Evolutionary conservation across 2,888 invertebrate genomes (phyloP), one percentile per base, ranked within the genome.

Genomic region (Epinotia ramella): DNA sequence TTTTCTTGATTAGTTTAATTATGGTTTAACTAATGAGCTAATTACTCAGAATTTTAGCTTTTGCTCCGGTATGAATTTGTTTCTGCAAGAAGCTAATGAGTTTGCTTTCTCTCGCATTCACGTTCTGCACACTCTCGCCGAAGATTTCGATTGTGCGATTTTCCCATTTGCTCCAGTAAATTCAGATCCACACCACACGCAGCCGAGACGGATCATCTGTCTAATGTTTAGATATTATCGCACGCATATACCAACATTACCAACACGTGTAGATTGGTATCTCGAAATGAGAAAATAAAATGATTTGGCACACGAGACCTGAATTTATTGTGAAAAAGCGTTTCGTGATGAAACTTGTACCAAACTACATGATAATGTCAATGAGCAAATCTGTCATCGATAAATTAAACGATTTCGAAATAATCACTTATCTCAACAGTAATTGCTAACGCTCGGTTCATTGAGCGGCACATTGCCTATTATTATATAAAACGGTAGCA

Each of bases 161-260:
- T 64, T 69, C 33, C 63, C 64, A 33, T 70, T 59, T 74, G 33
- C 63, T 44, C 33, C 63, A 69, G 57, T 74, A 69, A 69, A 74
- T 69, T 59, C 46, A 64, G 20, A 64, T 59, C 56, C 49, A 49
- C 74, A 74, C 74, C 49, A 40, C 74, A 74, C 74, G 74, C 74
- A 65, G 56, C 7, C 64, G 24, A 68, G 44, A 67, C 49, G 28
- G 62, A 73, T 72, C 62, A 49, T 49, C 57, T 57, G 63, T 46
- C 66, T 59, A 20, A 57, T 46, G n/a, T 46, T 59, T 46, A 64
- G 28, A 70, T 49, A 20, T 69, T 20, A 65, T 65, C 74, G 33
- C 59, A 33, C 49, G 65, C 65, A 53, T 3, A 28, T 63, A 56
- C 11, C 16, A 63, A 53, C 40, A 59, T 5, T 63, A 56, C 11